A percentile compares a stretch with the other conserved stretches of the same genome.
Conservation (phyloP, 2,113 vertebrate species). For the Alexandromys fortis region DNA sequence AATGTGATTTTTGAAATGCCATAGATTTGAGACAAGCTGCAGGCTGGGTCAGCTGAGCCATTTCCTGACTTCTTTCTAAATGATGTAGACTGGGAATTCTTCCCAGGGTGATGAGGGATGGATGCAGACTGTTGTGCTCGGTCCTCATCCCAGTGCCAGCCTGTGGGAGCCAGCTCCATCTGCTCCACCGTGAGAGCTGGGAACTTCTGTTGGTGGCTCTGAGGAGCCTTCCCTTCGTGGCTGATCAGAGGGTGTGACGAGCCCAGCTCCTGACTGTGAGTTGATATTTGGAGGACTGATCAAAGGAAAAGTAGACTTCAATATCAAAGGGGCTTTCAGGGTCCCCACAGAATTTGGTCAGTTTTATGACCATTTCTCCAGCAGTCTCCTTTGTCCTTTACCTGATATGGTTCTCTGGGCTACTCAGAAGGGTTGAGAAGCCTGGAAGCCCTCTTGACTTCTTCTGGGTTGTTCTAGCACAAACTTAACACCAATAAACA, state of each 20-base stretch:
- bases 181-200: background rate
- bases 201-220: slow-evolving; percentile 19
- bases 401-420: background rate
- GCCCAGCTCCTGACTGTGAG: background rate
- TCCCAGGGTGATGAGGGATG: background rate
- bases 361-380: background rate
- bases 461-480: background rate
- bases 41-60: slow-evolving; percentile 30
- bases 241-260: background rate
- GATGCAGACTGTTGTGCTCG: rapidly evolving
- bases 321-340: background rate
- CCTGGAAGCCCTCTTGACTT: background rate
- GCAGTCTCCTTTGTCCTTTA: background rate
- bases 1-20: slow-evolving; percentile 34
- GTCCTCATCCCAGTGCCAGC: background rate
- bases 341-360: background rate
- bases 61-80: background rate
- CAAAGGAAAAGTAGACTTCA: background rate
- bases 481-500: background rate
- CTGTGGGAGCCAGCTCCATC: background rate
- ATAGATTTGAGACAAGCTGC: slow-evolving; percentile 9
- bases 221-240: background rate
- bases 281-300: background rate
- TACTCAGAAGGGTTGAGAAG: background rate
- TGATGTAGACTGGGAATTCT: background rate